Base-by-base conservation (phyloP, 2,888 invertebrate genomes). In the Chrysomela aeneicollis region DNA sequence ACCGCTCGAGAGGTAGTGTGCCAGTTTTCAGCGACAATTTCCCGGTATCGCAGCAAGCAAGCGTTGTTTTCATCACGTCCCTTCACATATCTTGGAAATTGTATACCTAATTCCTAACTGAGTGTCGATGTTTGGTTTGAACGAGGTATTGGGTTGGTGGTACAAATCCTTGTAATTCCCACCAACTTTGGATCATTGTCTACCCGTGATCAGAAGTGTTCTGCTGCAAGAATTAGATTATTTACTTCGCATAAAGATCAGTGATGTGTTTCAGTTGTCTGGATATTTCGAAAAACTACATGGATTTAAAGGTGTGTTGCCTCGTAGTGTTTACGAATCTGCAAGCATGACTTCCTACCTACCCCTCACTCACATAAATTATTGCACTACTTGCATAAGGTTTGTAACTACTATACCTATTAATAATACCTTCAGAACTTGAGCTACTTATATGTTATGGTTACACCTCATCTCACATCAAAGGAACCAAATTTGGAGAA, bases 261-360 rank as follows among this genome's bases (percentile, higher is more conserved):
- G 61, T 42, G 47, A 51, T 52, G 61, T 67, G 68, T 54, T 52
- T 55, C 53, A 59, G 59, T 26, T 3, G 4, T 26, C 26, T 5
- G 26, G 26, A 26, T 26, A 26, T 26, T 26, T 6, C 26, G 26
- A 26, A 26, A 26, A 26, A 21, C 30, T 64, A 59, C 55, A 63
- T 66, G 66, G 42, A 61, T 66, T 53, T 37, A 30, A 64, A 68
- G 68, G 68, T 68, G 54, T 53, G 68, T 68, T 53, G 18, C 22
- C 18, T n/a, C 18, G 47, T 50, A 50, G 30, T 17, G n/a, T 19
- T 26, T 18, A 52, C 17, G 18, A 19, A 19, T 12, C 21, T 17
- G 15, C 18, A 51, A 26, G 17, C n/a, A n/a, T n/a, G n/a, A n/a
- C n/a, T n/a, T 4, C 46, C 46, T 15, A 42, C 46, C n/a, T 1